These are phyloP conservation scores for Drosophila bocki DNA, from an alignment of 1,140 invertebrate species.

Conservation along the genomic window DNA sequence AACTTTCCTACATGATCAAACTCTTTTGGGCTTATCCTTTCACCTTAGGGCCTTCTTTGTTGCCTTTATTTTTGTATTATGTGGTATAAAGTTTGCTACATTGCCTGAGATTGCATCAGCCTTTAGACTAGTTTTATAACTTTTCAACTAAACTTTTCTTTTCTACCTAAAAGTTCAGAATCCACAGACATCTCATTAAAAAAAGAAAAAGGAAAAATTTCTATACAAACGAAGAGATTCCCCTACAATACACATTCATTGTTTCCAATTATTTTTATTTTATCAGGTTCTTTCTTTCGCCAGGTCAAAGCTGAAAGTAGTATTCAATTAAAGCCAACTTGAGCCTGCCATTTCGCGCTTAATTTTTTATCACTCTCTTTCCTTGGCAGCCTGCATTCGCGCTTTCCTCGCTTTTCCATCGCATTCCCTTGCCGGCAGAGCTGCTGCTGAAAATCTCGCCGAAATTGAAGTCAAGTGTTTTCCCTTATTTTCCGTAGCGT, in stretches of 20 bases:
- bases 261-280: conserved; percentile 24
- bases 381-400: conserved; percentile 18
- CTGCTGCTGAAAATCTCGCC: conserved; percentile 44
- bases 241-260: not conserved
- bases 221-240: not conserved
- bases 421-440: not conserved
- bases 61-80: conserved; percentile 4
- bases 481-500: conserved; percentile 36
- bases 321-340: conserved; percentile 40
- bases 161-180: not conserved
- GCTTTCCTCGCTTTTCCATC: not conserved
- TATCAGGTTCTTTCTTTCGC: conserved; percentile 1
- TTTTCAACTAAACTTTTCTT: conserved; percentile 5
- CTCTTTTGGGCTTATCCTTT: not conserved
- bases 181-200: not conserved
- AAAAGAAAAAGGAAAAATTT: conserved; percentile 6
- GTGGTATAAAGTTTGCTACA: not conserved
- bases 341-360: conserved; percentile 23
- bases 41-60: not conserved
- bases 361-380: conserved; percentile 36
- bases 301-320: conserved; percentile 24
- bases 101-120: conserved; percentile 9
- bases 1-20: not conserved
- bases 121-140: conserved; percentile 6
- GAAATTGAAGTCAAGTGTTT: conserved; percentile 59